Conservation (phyloP, 1,140 invertebrate genomes). For the Latrodectus geometricus region DNA sequence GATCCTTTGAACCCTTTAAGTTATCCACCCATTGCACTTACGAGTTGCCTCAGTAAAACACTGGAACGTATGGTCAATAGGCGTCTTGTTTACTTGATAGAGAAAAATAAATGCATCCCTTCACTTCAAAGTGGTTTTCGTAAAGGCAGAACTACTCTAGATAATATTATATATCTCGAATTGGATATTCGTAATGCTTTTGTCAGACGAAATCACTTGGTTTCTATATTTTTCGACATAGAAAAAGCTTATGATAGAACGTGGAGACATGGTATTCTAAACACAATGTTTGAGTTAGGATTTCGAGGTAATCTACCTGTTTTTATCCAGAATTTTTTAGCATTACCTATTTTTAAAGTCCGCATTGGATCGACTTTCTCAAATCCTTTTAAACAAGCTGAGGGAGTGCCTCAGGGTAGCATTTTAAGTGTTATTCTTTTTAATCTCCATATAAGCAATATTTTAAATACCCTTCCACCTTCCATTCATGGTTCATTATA, state of each 20-base stretch:
- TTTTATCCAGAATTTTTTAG: conserved; percentile 39
- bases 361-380: neutral
- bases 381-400: neutral
- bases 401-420: neutral
- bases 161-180: neutral
- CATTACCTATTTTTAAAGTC: neutral
- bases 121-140: neutral
- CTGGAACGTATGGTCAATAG: neutral
- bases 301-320: conserved; percentile 10
- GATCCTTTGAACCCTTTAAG: neutral
- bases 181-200: neutral
- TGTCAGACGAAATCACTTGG: neutral
- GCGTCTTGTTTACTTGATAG: neutral
- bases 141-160: neutral
- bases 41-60: neutral
- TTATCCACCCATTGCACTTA: neutral
- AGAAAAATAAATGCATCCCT: neutral
- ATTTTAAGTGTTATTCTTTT: conserved; percentile 30
- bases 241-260: conserved; percentile 69
- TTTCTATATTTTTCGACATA: conserved; percentile 1
- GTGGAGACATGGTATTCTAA: conserved; percentile 67
- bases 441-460: neutral
- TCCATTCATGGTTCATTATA: neutral
- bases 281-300: conserved; percentile 64
- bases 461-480: neutral